Conservation (phyloP, 2,888 invertebrate genomes). For the Lamproptera curius region DNA sequence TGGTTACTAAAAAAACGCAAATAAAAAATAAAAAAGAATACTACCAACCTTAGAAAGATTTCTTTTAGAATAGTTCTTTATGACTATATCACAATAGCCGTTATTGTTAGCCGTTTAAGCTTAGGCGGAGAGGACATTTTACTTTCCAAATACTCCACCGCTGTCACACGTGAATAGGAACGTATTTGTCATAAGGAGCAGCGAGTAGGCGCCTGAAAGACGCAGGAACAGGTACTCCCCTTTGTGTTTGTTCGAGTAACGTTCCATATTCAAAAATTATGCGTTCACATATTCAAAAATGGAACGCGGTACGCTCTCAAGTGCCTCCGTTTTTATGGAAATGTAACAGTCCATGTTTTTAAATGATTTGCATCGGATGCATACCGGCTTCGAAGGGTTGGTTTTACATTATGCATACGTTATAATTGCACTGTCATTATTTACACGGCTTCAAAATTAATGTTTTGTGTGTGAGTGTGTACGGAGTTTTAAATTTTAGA, state of each 20-base stretch:
- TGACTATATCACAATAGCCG: not conserved
- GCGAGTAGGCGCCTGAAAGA: constrained; percentile 54
- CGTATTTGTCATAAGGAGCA: constrained; percentile 58
- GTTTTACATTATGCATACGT: no score
- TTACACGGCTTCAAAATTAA: no score
- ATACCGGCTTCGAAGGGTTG: no score
- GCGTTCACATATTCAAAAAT: constrained; percentile 51
- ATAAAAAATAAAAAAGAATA: no score
- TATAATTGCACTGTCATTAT: no score
- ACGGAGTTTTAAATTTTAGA: no score
- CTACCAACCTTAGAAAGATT: no score
- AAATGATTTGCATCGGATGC: constrained; percentile 43
- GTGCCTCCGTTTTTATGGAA: constrained; percentile 42
- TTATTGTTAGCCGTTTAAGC: not conserved
- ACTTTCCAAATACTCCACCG: constrained; percentile 30
- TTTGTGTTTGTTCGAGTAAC: constrained; percentile 52
- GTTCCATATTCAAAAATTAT: constrained; percentile 66
- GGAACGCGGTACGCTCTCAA: constrained; percentile 24
- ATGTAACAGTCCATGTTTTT: constrained; percentile 43
- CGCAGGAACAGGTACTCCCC: constrained; percentile 52
- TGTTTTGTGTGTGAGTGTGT: no score
- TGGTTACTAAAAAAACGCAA: no score
- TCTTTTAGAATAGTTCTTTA: no score
- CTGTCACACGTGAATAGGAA: constrained; percentile 57
- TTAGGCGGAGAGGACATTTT: constrained; percentile 3